Evolutionary conservation across 2,797 vertebrate species (phyloP).

Genomic region (Oreochromis mossambicus): DNA sequence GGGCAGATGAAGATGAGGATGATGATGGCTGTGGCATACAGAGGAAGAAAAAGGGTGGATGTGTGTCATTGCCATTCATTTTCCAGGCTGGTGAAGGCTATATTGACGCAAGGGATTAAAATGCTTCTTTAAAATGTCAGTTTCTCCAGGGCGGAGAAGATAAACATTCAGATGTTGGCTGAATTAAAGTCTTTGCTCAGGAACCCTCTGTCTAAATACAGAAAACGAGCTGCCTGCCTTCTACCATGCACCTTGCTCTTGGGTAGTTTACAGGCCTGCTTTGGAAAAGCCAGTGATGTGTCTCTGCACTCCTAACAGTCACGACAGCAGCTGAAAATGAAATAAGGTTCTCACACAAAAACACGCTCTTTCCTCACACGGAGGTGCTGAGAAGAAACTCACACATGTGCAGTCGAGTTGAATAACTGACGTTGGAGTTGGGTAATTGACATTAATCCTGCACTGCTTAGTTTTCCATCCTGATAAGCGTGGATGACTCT

Average conservation of each 20-base stretch:
- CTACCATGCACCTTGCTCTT: rapidly evolving
- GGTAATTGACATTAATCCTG: constrained; percentile 13
- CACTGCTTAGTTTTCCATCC: neutral
- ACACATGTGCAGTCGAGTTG: neutral
- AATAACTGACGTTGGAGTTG: neutral
- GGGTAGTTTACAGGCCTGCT: neutral
- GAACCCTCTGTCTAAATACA: neutral
- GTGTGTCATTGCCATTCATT: neutral
- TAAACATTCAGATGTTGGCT: neutral
- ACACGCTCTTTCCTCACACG: neutral
- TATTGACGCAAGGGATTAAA: neutral
- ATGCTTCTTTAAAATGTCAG: neutral
- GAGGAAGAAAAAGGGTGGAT: neutral
- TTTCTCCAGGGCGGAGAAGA: neutral
- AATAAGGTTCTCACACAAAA: neutral
- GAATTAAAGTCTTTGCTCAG: neutral
- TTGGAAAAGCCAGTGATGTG: neutral
- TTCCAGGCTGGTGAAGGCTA: neutral
- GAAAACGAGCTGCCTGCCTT: neutral
- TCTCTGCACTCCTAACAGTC: neutral
- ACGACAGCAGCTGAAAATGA: neutral
- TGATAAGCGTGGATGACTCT: neutral
- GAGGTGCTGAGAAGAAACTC: neutral
- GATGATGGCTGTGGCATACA: neutral
- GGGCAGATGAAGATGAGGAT: neutral